Evolutionary conservation across 1,140 invertebrate species (phyloP), one percentile per base, ranked within the genome.

Genomic region (Saxidomus purpurata): DNA sequence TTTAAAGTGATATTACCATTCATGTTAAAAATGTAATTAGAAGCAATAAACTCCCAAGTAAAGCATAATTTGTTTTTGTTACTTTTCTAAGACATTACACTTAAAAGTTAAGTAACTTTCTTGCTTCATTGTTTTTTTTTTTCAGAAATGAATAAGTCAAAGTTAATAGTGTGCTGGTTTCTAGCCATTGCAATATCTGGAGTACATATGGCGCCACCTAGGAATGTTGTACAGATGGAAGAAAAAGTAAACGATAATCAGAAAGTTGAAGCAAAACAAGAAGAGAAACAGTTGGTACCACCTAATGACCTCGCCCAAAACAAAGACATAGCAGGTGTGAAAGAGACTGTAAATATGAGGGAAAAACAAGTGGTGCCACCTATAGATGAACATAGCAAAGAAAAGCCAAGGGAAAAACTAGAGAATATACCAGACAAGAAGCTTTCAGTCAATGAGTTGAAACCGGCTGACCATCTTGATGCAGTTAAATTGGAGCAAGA

Each of bases 401-500:
- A 52, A 28, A 79, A 31, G 25, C n/a, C 67, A 38, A 63, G 28
- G 15, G 9, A 31, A 6, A n/a, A 4, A 67, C 11, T 2, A 31
- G 28, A 38, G n/a, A 71, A 71, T 71, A 15, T 19, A 19, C 67
- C n/a, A 22, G 55, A 76, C 25, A 38, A 43, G 3, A 74, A 74
- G 55, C 67, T 94, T 19, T 55, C 91, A 13, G 74, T 92, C 17
- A 92, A 93, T 2, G 93, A 95, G 77, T 83, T 96, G 1, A 80
- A 92, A 61, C 93, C 93, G 28, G 94, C 93, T 3, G 95, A 96
- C 76, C 95, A 96, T 89, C 43, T 96, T 17, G 95, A 95, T 87
- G 95, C 90, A 34, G 91, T 96, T 0, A 93, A 93, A 82, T 90
- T 96, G 89, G 95, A 96, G 90, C 93, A 95, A 69, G 95, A 96